Evolutionary conservation across 2,113 vertebrate species (phyloP).

Genomic region (Holacanthus passer): DNA sequence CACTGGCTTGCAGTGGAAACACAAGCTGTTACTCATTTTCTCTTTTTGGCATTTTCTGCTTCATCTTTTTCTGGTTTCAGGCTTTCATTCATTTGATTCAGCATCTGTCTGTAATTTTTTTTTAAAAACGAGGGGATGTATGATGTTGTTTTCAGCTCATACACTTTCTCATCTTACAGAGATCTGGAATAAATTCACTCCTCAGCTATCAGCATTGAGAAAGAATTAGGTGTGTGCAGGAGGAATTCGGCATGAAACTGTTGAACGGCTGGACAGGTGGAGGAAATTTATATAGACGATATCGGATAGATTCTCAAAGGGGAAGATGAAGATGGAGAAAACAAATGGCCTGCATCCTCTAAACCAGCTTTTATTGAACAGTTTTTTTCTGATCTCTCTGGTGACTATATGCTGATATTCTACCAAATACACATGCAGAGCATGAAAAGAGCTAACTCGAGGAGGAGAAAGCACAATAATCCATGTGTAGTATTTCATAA

Average conservation of each 20-base stretch:
- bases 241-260: conserved; percentile 8
- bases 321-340: conserved; percentile 2
- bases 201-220: conserved; percentile 9
- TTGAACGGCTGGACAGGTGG: conserved; percentile 3
- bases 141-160: neutral
- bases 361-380: neutral
- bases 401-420: neutral
- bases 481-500: neutral
- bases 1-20: neutral
- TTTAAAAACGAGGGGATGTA: neutral
- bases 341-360: neutral
- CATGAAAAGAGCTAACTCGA: neutral
- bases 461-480: neutral
- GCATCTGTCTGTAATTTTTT: conserved; percentile 4
- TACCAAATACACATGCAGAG: neutral
- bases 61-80: neutral
- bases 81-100: neutral
- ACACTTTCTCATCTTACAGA: conserved; percentile 22
- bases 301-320: conserved; percentile 17
- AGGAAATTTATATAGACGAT: neutral
- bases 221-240: conserved; percentile 13
- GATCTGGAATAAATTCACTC: conserved; percentile 26
- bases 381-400: neutral
- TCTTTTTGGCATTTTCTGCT: conserved; percentile 5
- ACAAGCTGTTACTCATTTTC: conserved; percentile 11